Conservation (phyloP, 2,113 vertebrate genomes). For the Geococcyx californianus region DNA sequence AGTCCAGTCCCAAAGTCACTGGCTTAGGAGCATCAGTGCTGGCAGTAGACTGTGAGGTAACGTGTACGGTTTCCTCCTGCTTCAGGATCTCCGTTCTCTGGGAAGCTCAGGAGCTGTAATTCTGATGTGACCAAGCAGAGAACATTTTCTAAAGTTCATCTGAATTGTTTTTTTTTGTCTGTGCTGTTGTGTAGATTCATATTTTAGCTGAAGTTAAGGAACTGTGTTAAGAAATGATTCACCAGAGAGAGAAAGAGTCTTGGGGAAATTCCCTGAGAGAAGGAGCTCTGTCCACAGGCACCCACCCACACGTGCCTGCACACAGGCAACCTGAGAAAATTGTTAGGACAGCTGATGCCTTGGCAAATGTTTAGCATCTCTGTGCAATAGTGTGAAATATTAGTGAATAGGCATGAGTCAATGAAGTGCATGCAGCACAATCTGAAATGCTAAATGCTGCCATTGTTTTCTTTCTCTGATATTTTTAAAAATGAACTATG, state of each 20-base stretch:
- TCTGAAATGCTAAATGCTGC: neutral
- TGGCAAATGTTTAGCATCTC: neutral
- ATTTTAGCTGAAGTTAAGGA: neutral
- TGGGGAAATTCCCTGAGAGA: neutral
- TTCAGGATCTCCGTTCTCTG: neutral
- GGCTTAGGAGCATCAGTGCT: neutral
- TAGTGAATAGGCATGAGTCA: neutral
- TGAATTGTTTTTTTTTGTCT: neutral
- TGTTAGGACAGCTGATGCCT: neutral
- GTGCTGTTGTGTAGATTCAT: neutral
- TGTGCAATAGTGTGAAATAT: neutral
- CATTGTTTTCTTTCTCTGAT: neutral
- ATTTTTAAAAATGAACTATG: neutral
- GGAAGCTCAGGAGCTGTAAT: neutral
- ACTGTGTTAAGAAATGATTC: neutral
- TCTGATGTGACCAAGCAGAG: neutral
- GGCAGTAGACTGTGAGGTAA: neutral
- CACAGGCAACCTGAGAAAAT: neutral
- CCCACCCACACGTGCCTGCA: accelerated
- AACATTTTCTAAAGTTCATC: neutral
- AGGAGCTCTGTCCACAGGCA: neutral
- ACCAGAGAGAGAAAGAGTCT: neutral
- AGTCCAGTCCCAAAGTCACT: neutral
- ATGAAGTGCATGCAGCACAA: neutral
- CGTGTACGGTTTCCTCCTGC: neutral